A percentile compares a stretch with the other conserved stretches of the same genome.
Conservation (phyloP, 2,113 vertebrate genomes). For the Zosterops pallidus region DNA sequence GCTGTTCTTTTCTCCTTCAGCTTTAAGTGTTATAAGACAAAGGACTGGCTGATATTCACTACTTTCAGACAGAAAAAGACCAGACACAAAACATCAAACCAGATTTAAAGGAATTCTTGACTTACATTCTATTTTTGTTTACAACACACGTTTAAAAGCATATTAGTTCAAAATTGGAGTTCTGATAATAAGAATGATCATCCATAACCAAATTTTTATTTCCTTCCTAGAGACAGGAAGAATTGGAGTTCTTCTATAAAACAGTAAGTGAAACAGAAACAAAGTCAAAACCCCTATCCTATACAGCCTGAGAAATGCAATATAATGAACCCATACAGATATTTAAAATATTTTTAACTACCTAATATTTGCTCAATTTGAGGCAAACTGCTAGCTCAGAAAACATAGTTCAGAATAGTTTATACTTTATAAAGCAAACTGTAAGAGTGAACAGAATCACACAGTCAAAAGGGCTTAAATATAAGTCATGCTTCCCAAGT, state of each 20-base stretch:
- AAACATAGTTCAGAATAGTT: neutral
- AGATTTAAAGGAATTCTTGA: neutral
- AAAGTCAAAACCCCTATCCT: neutral
- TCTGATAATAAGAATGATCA: neutral
- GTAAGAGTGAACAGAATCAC: neutral
- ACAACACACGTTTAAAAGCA: neutral
- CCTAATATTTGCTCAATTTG: neutral
- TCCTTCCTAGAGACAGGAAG: neutral
- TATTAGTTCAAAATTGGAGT: neutral
- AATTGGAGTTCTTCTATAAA: neutral
- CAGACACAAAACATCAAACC: neutral
- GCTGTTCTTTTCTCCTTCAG: neutral
- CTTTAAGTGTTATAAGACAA: neutral
- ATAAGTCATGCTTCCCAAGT: neutral
- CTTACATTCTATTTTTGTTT: neutral
- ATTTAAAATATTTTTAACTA: neutral
- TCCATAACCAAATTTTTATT: neutral
- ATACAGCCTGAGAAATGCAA: neutral
- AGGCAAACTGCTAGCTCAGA: neutral
- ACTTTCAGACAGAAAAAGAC: neutral
- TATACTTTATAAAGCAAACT: neutral
- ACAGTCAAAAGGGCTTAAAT: neutral
- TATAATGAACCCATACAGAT: neutral
- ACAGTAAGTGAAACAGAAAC: neutral
- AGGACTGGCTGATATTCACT: neutral